A percentile compares a stretch with the other conserved stretches of the same genome.
These are phyloP conservation scores for Sinocyclocheilus anshuiensis DNA, from an alignment of 2,113 vertebrate genomes.

Conservation along the genomic window DNA sequence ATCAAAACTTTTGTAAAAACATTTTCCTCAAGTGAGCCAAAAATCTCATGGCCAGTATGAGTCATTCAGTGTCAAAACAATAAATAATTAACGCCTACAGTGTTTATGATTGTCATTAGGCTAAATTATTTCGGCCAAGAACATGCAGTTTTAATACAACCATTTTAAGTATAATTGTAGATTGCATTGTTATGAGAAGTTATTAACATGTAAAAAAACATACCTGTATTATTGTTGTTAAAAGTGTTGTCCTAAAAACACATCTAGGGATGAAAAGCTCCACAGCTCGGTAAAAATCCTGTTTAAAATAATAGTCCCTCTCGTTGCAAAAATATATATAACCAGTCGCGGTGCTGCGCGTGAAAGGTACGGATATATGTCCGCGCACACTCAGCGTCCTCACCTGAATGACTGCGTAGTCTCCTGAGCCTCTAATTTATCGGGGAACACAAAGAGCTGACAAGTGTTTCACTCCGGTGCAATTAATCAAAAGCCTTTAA, in stretches of 20 bases:
- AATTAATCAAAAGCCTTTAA: conserved; percentile 74
- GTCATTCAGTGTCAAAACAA: background rate
- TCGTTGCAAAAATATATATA: conserved; percentile 56
- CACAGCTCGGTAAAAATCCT: conserved; percentile 1
- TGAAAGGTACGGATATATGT: conserved; percentile 58
- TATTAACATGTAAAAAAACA: background rate
- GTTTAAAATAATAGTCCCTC: conserved; percentile 38
- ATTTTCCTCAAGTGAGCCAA: background rate
- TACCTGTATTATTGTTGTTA: conserved; percentile 53
- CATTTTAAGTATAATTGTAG: too few relatives aligned
- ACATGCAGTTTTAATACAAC: too few relatives aligned
- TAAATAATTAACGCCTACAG: background rate
- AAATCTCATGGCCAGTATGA: background rate
- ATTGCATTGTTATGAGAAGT: background rate
- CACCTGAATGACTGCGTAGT: conserved; percentile 70
- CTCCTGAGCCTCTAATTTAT: conserved; percentile 74
- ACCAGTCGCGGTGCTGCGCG: conserved; percentile 47
- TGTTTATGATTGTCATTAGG: background rate
- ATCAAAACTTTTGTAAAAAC: background rate
- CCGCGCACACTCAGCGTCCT: conserved; percentile 58
- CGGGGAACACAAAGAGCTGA: conserved; percentile 67
- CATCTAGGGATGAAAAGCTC: conserved; percentile 62
- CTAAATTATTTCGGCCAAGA: too few relatives aligned
- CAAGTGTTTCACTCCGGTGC: conserved; percentile 66
- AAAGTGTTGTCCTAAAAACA: conserved; percentile 47